Evolutionary conservation across 2,797 vertebrate species (phyloP).

Genomic region (Coendou prehensilis): DNA sequence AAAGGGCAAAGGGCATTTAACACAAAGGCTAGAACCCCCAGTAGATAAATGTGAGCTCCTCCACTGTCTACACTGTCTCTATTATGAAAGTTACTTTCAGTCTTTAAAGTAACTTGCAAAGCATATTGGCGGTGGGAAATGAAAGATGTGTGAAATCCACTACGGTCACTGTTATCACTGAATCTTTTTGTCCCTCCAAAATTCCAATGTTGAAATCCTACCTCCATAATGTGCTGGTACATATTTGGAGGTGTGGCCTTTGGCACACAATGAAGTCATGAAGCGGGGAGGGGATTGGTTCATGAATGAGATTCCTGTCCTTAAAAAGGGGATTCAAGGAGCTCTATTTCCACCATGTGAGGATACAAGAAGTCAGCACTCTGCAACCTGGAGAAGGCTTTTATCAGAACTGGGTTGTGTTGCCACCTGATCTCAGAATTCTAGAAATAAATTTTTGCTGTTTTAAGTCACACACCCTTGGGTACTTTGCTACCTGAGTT

Average conservation of each 20-base stretch:
- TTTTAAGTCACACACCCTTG: neutral
- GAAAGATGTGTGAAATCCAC: neutral
- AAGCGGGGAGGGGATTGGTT: neutral
- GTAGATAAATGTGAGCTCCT: neutral
- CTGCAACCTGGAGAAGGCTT: too few species aligned
- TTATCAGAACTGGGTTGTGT: neutral
- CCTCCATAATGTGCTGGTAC: neutral
- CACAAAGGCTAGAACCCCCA: neutral
- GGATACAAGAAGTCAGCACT: neutral
- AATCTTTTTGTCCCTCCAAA: neutral
- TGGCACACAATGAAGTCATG: neutral
- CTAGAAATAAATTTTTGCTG: neutral
- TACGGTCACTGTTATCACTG: neutral
- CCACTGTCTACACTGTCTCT: rapidly evolving
- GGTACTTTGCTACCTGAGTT: neutral
- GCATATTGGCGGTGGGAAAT: rapidly evolving
- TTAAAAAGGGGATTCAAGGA: neutral
- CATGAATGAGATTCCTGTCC: neutral
- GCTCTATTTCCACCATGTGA: neutral
- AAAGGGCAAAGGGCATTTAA: neutral
- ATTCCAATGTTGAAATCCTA: neutral
- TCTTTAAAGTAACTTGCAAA: rapidly evolving
- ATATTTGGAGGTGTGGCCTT: neutral
- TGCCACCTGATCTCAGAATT: too few species aligned
- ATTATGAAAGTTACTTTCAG: neutral